phyloP scores from a whole-genome alignment of 2,797 vertebrate species.

The Cryptoprocta ferox region DNA sequence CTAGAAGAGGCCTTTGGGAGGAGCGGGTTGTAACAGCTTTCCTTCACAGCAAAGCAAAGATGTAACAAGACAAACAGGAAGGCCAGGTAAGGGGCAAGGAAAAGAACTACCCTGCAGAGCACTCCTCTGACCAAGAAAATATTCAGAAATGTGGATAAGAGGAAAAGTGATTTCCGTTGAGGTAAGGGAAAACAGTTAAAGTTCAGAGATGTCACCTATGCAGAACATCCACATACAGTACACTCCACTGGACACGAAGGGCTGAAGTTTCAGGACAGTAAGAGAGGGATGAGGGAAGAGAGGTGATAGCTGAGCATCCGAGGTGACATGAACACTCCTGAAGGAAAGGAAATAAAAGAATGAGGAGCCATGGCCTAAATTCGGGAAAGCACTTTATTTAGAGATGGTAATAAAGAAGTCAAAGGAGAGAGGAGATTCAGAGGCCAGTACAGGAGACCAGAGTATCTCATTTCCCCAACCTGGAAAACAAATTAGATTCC shows the following conservation, averaged over 20 bases:
- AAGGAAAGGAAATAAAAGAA: neutral
- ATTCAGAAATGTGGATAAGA: neutral
- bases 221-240: neutral
- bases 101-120: neutral
- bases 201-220: neutral
- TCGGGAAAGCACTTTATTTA: neutral
- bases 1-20: neutral
- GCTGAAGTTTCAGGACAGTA: neutral
- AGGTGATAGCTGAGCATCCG: too few species aligned
- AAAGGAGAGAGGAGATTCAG: neutral
- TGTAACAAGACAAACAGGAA: rapidly evolving
- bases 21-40: too few species aligned
- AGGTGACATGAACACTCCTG: neutral
- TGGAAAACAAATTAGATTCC: neutral
- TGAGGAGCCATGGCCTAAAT: neutral
- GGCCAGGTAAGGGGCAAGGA: neutral
- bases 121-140: neutral
- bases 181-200: neutral
- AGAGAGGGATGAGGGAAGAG: neutral
- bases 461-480: neutral
- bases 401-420: neutral
- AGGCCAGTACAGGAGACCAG: neutral
- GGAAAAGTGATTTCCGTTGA: neutral
- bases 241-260: neutral
- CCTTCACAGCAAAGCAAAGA: neutral